Conservation (phyloP, 2,888 invertebrate genomes). For the Scotopteryx bipunctaria region DNA sequence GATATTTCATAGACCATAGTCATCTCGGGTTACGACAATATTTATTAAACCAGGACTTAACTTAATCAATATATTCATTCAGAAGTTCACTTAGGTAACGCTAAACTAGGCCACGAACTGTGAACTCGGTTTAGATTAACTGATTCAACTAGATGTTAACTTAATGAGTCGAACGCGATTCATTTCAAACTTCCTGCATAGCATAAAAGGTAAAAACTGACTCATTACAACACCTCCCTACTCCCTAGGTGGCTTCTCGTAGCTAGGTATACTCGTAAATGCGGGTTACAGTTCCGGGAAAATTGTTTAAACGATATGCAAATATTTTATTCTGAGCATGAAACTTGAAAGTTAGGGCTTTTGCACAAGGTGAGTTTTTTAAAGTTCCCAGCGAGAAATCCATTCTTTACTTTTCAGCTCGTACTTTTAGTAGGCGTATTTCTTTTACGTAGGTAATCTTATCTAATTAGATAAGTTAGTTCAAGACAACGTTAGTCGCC, state of each 20-base stretch:
- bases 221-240: too few species aligned
- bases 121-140: constrained; percentile 24
- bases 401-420: too few species aligned
- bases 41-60: not conserved
- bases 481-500: too few species aligned
- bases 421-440: too few species aligned
- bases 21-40: not conserved
- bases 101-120: constrained; percentile 30
- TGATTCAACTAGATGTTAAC: constrained; percentile 27
- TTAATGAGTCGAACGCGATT: constrained; percentile 36
- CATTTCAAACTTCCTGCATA: constrained; percentile 31
- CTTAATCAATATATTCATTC: constrained; percentile 4
- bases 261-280: not conserved
- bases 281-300: not conserved
- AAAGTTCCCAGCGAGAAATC: not conserved
- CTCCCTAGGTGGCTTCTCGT: not conserved
- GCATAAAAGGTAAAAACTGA: constrained; percentile 11
- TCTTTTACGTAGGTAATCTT: too few species aligned
- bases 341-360: not conserved
- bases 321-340: not conserved
- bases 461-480: too few species aligned
- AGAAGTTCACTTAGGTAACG: constrained; percentile 14
- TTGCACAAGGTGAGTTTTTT: not conserved
- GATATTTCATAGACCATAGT: too few species aligned
- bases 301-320: not conserved